These are phyloP conservation scores for Matsumyia berberina DNA, from an alignment of 2,888 invertebrate species.

Conservation along the genomic window DNA sequence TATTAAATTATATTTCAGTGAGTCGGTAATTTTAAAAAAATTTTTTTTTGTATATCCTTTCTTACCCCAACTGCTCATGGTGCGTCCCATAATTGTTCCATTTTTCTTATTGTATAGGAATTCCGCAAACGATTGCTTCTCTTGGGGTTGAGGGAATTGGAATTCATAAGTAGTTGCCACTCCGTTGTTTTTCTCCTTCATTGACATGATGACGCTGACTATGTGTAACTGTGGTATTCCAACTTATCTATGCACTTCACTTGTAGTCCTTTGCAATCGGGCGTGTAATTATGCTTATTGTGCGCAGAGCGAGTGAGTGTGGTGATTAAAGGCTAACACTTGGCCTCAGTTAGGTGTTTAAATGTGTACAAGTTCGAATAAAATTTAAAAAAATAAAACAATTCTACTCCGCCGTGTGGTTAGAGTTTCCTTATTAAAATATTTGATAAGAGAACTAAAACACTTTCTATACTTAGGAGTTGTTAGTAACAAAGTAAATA, in stretches of 20 bases:
- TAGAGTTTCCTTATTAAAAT: not conserved
- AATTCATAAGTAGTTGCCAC: conserved; percentile 78
- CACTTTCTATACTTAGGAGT: conserved; percentile 1
- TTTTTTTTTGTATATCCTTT: conserved; percentile 1
- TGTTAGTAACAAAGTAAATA: conserved; percentile 21
- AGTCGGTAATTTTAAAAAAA: not conserved
- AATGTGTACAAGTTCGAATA: conserved; percentile 1
- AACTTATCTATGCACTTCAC: conserved; percentile 55
- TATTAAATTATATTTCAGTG: not conserved
- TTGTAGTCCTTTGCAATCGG: conserved; percentile 65
- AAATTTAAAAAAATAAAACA: not conserved
- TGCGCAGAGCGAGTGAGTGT: conserved; percentile 26
- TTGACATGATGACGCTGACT: conserved; percentile 69
- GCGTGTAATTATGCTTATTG: conserved; percentile 66
- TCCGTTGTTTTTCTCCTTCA: conserved; percentile 82
- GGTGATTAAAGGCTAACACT: conserved; percentile 50
- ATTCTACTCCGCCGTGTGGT: not conserved
- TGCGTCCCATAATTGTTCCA: conserved; percentile 82
- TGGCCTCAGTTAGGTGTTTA: conserved; percentile 25
- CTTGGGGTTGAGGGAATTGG: conserved; percentile 81
- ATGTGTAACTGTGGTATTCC: conserved; percentile 26
- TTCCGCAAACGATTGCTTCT: conserved; percentile 79
- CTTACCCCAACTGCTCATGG: conserved; percentile 83
- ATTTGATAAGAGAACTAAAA: not conserved
- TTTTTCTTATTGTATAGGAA: conserved; percentile 81